Evolutionary conservation across 2,888 invertebrate genomes (phyloP).

Genomic region (Hyppa rectilinea): DNA sequence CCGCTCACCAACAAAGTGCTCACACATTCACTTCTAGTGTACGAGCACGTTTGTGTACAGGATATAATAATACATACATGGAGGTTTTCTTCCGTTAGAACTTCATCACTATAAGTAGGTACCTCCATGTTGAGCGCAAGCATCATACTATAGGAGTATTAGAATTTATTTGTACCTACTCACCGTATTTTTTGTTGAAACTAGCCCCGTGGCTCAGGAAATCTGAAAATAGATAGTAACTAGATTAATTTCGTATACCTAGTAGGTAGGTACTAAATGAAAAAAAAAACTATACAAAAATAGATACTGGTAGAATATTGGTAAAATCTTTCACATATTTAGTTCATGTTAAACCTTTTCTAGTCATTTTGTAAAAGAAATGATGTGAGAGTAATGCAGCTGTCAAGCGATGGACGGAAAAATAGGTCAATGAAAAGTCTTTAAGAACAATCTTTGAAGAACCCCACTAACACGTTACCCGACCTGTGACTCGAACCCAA

Average conservation of each 20-base stretch:
- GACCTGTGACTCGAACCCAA: too few species aligned
- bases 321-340: too few species aligned
- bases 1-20: not conserved
- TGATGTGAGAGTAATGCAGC: too few species aligned
- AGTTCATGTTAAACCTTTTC: too few species aligned
- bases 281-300: not conserved
- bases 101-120: not conserved
- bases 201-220: conserved; percentile 90
- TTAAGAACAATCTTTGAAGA: too few species aligned
- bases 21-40: conserved; percentile 26
- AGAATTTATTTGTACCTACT: conserved; percentile 71
- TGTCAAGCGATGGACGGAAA: too few species aligned
- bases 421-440: too few species aligned
- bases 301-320: not conserved
- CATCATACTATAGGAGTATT: not conserved
- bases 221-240: conserved; percentile 82
- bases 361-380: too few species aligned
- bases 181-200: conserved; percentile 90
- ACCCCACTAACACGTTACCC: too few species aligned
- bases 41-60: not conserved
- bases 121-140: conserved; percentile 1
- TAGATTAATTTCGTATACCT: conserved; percentile 4
- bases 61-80: not conserved
- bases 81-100: not conserved
- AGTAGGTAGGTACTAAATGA: too few species aligned